Base-by-base conservation (phyloP, 2,888 invertebrate genomes). In the Automeris io region DNA sequence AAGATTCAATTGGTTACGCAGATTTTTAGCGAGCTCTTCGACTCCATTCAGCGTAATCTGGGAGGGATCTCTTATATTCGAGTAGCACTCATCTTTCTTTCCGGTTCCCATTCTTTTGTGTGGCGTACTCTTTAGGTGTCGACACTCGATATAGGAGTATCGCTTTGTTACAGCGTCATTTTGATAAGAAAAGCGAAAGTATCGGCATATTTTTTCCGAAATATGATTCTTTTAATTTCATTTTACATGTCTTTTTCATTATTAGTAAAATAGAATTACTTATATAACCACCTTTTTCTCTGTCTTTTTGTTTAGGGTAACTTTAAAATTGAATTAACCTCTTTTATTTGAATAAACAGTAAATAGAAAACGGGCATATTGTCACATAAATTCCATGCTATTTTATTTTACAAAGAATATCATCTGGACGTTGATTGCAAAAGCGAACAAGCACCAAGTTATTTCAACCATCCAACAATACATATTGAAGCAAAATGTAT, bases 71-170 rank as follows among this genome's bases (percentile, higher is more conserved):
- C 63, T 54, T 47, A 51, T 53, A 60, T 54, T 70, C 51, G 63
- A 79, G 81, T 52, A 61, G 62, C 79, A 67, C 82, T 82, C 69
- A 62, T 63, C 73, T 76, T 67, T 65, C 79, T 80, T 82, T 83
- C 82, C 82, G 73, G 80, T 73, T 81, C 70, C 64, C 72, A 66
- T 75, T 82, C 85, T 81, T 82, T 85, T 82, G 82, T 83, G 66
- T 64, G 57, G 54, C 59, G 61, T 66, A 68, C 76, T 75, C 58
- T 51, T 59, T 58, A 61, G 66, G 63, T 66, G 66, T 62, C 62
- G 67, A 61, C 72, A 73, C 82, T 82, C 54, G 65, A 75, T 69
- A 69, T 54, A 62, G 47, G 64, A 69, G 69, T 64, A 64, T 63
- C 67, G 70, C 82, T 80, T 82, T 81, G 85, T 82, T 73, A 73